Percentiles rank a stretch among this genome's conserved stretches.
Conservation (phyloP, 2,113 vertebrate species). For the Psettodes erumei region DNA sequence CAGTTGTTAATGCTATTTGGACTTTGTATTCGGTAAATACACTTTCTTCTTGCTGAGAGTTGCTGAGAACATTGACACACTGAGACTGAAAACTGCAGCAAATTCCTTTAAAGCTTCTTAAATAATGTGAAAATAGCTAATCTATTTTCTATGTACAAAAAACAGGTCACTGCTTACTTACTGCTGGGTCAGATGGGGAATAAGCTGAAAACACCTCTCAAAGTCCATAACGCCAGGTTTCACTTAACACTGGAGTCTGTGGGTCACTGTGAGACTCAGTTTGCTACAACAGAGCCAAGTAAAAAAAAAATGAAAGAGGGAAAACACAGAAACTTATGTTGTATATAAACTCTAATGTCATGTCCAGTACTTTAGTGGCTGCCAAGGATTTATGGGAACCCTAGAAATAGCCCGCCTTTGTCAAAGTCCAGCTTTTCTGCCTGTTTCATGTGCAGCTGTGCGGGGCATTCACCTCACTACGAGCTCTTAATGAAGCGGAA, state of each 20-base stretch:
- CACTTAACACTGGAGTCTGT: too few species aligned
- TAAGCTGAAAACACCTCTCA: too few species aligned
- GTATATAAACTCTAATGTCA: constrained; percentile 15
- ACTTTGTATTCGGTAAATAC: background rate
- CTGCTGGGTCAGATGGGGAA: too few species aligned
- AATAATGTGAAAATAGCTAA: too few species aligned
- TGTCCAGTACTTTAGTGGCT: constrained; percentile 21
- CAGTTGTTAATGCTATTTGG: background rate
- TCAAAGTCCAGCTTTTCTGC: constrained; percentile 47
- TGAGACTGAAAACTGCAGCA: too few species aligned
- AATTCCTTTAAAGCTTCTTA: too few species aligned
- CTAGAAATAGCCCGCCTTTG: constrained; percentile 64
- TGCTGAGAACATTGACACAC: too few species aligned
- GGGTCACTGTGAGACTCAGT: too few species aligned
- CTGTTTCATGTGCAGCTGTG: constrained; percentile 69
- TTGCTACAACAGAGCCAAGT: background rate
- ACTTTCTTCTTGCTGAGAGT: too few species aligned
- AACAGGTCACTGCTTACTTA: too few species aligned
- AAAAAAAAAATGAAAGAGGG: background rate
- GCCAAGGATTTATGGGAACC: constrained; percentile 64
- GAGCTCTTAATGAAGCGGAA: constrained; percentile 53
- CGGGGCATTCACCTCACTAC: constrained; percentile 42
- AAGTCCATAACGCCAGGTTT: too few species aligned
- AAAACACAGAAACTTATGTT: background rate
- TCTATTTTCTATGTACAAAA: too few species aligned